Evolutionary conservation across 2,888 invertebrate genomes (phyloP).

Genomic region (Lapara coniferarum): DNA sequence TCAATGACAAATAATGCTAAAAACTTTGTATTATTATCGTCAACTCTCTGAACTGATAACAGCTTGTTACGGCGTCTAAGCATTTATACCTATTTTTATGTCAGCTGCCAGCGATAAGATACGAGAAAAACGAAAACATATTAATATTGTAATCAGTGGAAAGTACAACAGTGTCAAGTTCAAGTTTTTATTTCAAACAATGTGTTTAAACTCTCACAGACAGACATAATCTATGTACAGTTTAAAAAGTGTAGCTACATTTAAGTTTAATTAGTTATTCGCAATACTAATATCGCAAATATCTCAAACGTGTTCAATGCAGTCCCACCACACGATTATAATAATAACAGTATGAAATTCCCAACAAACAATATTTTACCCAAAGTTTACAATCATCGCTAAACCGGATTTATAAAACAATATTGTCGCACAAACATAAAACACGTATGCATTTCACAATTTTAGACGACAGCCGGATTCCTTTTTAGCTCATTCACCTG

Average conservation of each 20-base stretch:
- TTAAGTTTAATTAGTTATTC: no score
- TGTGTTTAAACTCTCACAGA: neutral
- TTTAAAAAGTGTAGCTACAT: neutral
- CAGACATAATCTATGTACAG: neutral
- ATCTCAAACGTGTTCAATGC: no score
- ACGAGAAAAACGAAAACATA: conserved; percentile 20
- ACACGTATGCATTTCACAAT: conserved; percentile 21
- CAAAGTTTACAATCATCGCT: neutral
- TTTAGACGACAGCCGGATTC: conserved; percentile 26
- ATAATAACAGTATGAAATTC: no score
- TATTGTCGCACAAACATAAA: conserved; percentile 15
- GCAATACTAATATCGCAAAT: no score
- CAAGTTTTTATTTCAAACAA: conserved; percentile 22
- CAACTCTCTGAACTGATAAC: conserved; percentile 20
- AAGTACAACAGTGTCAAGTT: conserved; percentile 22
- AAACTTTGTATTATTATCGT: conserved; percentile 1
- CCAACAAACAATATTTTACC: neutral
- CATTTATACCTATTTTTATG: conserved; percentile 24
- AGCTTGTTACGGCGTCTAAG: neutral
- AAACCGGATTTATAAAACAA: conserved; percentile 10
- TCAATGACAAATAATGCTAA: neutral
- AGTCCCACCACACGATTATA: no score
- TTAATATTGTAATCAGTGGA: conserved; percentile 22
- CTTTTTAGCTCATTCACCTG: conserved; percentile 37
- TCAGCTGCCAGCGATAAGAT: conserved; percentile 24